phyloP scores from a whole-genome alignment of 1,140 invertebrate genomes.

The Diachasmimorpha longicaudata region DNA sequence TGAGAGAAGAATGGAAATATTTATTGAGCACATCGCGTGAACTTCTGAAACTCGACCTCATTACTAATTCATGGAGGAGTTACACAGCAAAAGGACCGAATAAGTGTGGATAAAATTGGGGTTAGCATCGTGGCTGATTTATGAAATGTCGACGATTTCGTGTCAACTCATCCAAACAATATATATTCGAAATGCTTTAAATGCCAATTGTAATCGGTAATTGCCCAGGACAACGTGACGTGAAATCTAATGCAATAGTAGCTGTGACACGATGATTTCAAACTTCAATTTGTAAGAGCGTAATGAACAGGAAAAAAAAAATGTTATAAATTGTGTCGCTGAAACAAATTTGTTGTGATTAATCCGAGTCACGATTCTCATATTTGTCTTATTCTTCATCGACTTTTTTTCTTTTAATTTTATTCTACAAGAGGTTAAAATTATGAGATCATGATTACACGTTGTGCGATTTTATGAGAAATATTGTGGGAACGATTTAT shows the following conservation, averaged over 20 bases:
- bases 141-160: neutral
- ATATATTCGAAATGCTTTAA: neutral
- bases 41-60: neutral
- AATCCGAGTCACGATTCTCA: conserved; percentile 20
- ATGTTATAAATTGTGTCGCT: neutral
- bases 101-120: neutral
- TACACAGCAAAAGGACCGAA: neutral
- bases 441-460: conserved; percentile 3
- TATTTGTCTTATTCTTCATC: neutral
- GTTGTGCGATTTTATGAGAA: neutral
- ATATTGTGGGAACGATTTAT: conserved; percentile 12
- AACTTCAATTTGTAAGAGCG: conserved; percentile 9
- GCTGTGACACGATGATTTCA: neutral
- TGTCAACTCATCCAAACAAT: neutral
- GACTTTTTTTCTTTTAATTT: neutral
- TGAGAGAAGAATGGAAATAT: neutral
- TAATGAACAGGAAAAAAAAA: neutral
- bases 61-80: neutral
- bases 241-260: neutral
- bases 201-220: conserved; percentile 14
- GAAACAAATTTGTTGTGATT: neutral
- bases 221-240: conserved; percentile 2
- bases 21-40: neutral
- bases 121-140: neutral
- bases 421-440: neutral